Evolutionary conservation across 2,888 invertebrate species (phyloP), one percentile per base, ranked within the genome.

Genomic region (Eudasyphora cyanicolor): DNA sequence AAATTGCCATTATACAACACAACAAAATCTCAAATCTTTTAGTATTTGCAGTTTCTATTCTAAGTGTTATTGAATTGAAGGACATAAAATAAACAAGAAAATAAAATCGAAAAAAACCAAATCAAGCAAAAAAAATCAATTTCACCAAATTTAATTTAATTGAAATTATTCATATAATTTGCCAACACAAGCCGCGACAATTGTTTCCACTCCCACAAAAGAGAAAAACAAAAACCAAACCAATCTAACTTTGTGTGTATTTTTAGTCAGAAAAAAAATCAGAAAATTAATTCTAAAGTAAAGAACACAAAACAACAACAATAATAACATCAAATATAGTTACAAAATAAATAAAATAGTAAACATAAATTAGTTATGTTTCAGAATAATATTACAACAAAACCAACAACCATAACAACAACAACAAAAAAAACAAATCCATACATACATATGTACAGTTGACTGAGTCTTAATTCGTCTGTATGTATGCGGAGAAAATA

Each of bases 31-130:
- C 21, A 42, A 38, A 64, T 38, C 67, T 71, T 62, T 77, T 60
- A 70, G 42, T 57, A 76, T 76, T 77, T 70, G 49, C 42, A 57
- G 32, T 77, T 77, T 38, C 45, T 45, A 57, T 42, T 70, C 29
- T 62, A 62, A 77, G 60, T 57, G 76, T 76, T 76, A 70, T 38
- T 35, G 29, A 64, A 35, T 64, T 35, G 38, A 12, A 64, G 21
- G n/a, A 51, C 45, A 14, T 2, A 45, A 45, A 8, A 45, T 32
- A 60, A n/a, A n/a, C n/a, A n/a, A n/a, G n/a, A n/a, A 27, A 54
- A 57, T n/a, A 62, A 54, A 60, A 60, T n/a, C 14, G 29, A 8
- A 60, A 38, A 24, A 3, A n/a, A 21, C 10, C 21, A 54, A 32
- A 21, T 54, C 19, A 54, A 7, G 10, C 4, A 62, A 17, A 35